Percentiles rank a stretch among this genome's conserved stretches.
phyloP scores from a whole-genome alignment of 1,140 invertebrate species.

The Solenopsis fugax region DNA sequence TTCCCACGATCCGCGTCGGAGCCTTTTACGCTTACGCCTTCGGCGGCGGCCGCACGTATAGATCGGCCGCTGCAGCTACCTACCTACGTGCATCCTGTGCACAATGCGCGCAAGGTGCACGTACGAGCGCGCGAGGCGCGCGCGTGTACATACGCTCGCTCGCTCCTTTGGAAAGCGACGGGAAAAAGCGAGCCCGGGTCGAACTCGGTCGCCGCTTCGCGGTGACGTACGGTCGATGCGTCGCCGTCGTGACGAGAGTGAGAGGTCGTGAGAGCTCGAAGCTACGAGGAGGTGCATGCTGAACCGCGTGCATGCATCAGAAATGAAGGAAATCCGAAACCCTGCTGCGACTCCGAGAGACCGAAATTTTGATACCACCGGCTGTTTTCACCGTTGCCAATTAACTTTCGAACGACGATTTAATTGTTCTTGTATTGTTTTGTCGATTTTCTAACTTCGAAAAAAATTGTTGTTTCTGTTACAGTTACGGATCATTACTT shows the following conservation, averaged over 20 bases:
- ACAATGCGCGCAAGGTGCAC: slow-evolving; percentile 62
- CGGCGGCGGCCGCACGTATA: slow-evolving; percentile 27
- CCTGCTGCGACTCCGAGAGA: not conserved
- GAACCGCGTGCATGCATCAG: not conserved
- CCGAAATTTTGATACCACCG: not conserved
- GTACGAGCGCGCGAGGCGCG: not conserved
- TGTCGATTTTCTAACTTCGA: not conserved
- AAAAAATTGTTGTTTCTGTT: not conserved
- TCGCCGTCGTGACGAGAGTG: slow-evolving; percentile 42
- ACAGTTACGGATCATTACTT: not conserved
- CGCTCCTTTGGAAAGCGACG: slow-evolving; percentile 52
- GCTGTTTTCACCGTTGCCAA: not conserved
- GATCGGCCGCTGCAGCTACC: not conserved
- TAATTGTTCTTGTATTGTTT: not conserved
- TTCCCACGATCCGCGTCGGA: slow-evolving; percentile 74
- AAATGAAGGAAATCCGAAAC: slow-evolving; percentile 25
- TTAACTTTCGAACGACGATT: slow-evolving; percentile 1
- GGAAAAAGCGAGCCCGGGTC: slow-evolving; percentile 26
- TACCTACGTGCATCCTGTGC: slow-evolving; percentile 58
- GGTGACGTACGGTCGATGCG: slow-evolving; percentile 5
- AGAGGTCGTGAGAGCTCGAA: slow-evolving; percentile 53
- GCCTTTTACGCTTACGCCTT: slow-evolving; percentile 36
- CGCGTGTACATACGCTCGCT: not conserved
- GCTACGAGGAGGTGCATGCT: slow-evolving; percentile 10
- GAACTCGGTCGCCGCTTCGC: slow-evolving; percentile 5